Conservation (phyloP, 2,888 invertebrate species). For the Arctia plantaginis region DNA sequence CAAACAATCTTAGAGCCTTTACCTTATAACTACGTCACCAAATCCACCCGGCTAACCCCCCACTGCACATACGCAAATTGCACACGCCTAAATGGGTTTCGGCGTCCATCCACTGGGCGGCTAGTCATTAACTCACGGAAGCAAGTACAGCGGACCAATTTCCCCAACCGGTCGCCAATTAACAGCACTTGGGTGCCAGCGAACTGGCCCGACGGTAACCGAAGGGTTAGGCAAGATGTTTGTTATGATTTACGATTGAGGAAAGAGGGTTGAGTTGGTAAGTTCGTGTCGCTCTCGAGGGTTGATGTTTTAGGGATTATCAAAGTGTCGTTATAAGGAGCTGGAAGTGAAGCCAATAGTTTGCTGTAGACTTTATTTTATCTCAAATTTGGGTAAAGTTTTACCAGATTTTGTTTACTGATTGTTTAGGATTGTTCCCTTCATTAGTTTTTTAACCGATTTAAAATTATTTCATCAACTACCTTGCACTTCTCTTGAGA, state of each 20-base stretch:
- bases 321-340: conserved; percentile 28
- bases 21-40: conserved; percentile 62
- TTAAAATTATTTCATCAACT: neutral
- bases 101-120: conserved; percentile 82
- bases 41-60: conserved; percentile 74
- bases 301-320: conserved; percentile 45
- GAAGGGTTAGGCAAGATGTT: conserved; percentile 83
- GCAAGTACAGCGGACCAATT: conserved; percentile 84
- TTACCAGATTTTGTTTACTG: too few species aligned
- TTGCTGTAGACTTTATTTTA: neutral
- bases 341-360: conserved; percentile 7
- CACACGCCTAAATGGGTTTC: conserved; percentile 83
- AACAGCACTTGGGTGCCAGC: conserved; percentile 77
- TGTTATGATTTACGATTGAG: conserved; percentile 82
- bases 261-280: conserved; percentile 53
- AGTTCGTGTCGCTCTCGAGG: conserved; percentile 51
- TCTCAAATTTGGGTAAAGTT: neutral
- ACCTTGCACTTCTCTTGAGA: too few species aligned
- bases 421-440: neutral
- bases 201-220: conserved; percentile 66
- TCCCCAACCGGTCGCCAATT: conserved; percentile 83
- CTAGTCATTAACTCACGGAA: conserved; percentile 85
- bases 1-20: conserved; percentile 45
- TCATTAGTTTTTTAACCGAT: neutral
- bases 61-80: conserved; percentile 80